Percentiles rank a stretch among this genome's conserved stretches.
These are phyloP conservation scores for Lophius americanus DNA, from an alignment of 2,797 vertebrate genomes.

Conservation along the genomic window DNA sequence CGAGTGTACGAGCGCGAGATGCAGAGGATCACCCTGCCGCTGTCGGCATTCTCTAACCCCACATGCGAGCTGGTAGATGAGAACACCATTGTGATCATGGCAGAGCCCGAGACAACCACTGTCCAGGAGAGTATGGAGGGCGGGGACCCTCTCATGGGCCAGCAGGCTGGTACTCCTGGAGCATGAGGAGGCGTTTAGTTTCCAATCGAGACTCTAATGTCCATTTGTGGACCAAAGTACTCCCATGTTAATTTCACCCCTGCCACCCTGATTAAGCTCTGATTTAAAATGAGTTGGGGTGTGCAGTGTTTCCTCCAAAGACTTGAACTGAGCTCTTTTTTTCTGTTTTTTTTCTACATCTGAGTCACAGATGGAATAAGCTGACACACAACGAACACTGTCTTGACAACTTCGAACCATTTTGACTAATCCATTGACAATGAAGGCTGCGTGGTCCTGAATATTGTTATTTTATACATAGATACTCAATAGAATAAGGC, in stretches of 20 bases:
- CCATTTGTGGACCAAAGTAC: conserved; percentile 62
- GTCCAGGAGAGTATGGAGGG: conserved; percentile 79
- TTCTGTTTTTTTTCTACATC: conserved; percentile 22
- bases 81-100: conserved; percentile 86
- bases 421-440: conserved; percentile 26
- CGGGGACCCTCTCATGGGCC: conserved; percentile 87
- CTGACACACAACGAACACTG: conserved; percentile 28
- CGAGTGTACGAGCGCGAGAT: conserved; percentile 90
- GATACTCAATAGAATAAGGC: conserved; percentile 24
- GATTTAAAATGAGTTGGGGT: conserved; percentile 52
- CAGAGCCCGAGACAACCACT: conserved; percentile 80
- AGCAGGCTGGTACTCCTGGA: conserved; percentile 90
- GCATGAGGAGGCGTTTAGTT: conserved; percentile 80
- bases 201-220: conserved; percentile 26
- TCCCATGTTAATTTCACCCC: conserved; percentile 42
- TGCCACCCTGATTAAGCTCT: conserved; percentile 34
- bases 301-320: conserved; percentile 51
- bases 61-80: conserved; percentile 93
- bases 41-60: conserved; percentile 93
- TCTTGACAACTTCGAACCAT: conserved; percentile 24
- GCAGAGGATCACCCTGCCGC: conserved; percentile 92
- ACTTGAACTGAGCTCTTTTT: conserved; percentile 44
- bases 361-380: conserved; percentile 41
- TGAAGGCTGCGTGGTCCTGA: conserved; percentile 33
- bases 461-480: conserved; percentile 39